Conservation (phyloP, 53 echinoderm and acorn worm genomes). For the Astropecten irregularis region DNA sequence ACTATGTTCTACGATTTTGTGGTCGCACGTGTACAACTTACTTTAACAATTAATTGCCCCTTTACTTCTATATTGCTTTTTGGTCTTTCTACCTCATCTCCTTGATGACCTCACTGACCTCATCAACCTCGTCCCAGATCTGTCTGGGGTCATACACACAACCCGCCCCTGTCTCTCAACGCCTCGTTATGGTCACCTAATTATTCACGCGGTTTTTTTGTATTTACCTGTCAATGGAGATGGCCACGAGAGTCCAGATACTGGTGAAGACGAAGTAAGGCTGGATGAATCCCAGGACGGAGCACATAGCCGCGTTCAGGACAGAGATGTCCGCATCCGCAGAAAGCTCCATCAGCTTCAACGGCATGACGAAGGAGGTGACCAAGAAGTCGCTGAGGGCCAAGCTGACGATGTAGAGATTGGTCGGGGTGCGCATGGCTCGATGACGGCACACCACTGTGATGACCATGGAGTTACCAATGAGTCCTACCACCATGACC, state of each 20-base stretch:
- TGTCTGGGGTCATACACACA: too few species aligned
- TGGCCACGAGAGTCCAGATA: conserved; percentile 92
- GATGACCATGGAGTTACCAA: conserved; percentile 91
- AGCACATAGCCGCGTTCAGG: conserved; percentile 71
- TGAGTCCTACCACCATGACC: conserved; percentile 79
- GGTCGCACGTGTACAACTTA: too few species aligned
- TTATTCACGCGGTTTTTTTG: too few species aligned
- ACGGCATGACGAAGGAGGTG: conserved; percentile 77
- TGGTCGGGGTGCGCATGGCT: conserved; percentile 90
- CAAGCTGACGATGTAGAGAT: conserved; percentile 93
- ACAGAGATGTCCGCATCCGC: conserved; percentile 55
- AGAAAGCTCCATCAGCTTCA: conserved; percentile 78
- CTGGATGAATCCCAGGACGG: conserved; percentile 69
- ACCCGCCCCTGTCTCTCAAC: too few species aligned
- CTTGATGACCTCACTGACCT: too few species aligned
- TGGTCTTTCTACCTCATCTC: too few species aligned
- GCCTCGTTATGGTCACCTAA: too few species aligned
- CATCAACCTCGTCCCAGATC: too few species aligned
- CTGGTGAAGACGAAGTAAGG: conserved; percentile 91
- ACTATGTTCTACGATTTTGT: too few species aligned
- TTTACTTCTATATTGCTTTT: too few species aligned
- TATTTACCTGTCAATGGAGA: conserved; percentile 95
- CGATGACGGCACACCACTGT: conserved; percentile 78
- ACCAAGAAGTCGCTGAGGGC: conserved; percentile 87
- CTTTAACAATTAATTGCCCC: too few species aligned